A percentile compares a stretch with the other conserved stretches of the same genome.
phyloP scores from a whole-genome alignment of 2,113 vertebrate species.

The Percopsis transmontana region DNA sequence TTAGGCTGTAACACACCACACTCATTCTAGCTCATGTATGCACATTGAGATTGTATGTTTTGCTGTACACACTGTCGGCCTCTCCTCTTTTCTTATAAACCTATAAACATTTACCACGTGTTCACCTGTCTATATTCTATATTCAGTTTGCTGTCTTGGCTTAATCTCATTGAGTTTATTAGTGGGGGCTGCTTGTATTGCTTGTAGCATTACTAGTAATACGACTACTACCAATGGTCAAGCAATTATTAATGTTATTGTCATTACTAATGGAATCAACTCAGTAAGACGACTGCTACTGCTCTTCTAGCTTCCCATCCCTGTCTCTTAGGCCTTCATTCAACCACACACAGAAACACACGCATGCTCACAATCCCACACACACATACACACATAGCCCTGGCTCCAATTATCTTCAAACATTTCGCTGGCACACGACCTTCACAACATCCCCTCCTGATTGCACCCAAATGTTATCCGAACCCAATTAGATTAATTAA shows the following conservation, averaged over 20 bases:
- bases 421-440: constrained; percentile 77
- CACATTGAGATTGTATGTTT: background rate
- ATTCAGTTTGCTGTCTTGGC: no score
- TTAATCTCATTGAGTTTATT: no score
- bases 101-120: background rate
- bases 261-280: no score
- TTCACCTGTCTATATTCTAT: background rate
- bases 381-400: constrained; percentile 42
- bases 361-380: constrained; percentile 10
- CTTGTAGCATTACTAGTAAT: no score
- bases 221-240: no score
- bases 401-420: constrained; percentile 84
- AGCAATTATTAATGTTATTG: no score
- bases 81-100: background rate
- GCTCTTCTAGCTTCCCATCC: background rate
- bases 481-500: constrained; percentile 82
- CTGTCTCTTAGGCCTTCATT: constrained; percentile 50
- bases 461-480: constrained; percentile 81
- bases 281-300: no score
- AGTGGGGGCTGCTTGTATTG: no score
- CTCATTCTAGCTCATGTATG: background rate
- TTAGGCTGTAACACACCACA: background rate
- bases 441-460: constrained; percentile 78
- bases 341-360: constrained; percentile 47
- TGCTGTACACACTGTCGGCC: background rate